Evolutionary conservation across 92 coral and sea anemone species (phyloP).

Genomic region (Phenganax marumi): DNA sequence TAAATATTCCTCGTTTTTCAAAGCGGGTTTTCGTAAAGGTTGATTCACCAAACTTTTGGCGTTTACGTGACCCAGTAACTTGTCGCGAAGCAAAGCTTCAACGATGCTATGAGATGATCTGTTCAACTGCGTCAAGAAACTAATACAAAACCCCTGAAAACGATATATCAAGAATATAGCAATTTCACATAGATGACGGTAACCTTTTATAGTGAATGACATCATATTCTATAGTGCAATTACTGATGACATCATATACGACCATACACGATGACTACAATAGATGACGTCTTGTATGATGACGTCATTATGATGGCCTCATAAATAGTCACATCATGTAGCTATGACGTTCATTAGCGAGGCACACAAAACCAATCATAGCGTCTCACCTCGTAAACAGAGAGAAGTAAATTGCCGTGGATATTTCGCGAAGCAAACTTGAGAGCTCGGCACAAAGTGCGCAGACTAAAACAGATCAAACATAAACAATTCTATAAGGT

Average conservation of each 20-base stretch:
- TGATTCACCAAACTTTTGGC: constrained; percentile 78
- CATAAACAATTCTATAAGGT: too few species aligned
- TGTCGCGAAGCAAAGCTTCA: constrained; percentile 63
- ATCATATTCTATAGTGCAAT: too few species aligned
- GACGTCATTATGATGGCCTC: too few species aligned
- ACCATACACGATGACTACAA: not conserved
- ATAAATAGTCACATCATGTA: not conserved
- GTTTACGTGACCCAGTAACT: constrained; percentile 86
- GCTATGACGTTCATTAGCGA: not conserved
- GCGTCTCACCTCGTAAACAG: constrained; percentile 82
- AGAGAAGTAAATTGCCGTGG: constrained; percentile 77
- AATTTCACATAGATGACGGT: not conserved
- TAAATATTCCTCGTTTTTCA: constrained; percentile 51
- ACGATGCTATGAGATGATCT: constrained; percentile 87
- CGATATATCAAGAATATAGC: not conserved
- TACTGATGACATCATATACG: too few species aligned
- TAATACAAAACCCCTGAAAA: constrained; percentile 85
- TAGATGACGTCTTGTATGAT: not conserved
- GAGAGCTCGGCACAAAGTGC: constrained; percentile 88
- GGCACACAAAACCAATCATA: not conserved
- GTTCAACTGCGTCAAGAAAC: constrained; percentile 91
- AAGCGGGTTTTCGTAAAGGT: constrained; percentile 70
- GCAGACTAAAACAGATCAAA: constrained; percentile 56
- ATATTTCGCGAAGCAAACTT: constrained; percentile 87
- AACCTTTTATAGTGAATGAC: not conserved